phyloP scores from a whole-genome alignment of 2,797 vertebrate species.

The Falco novaeseelandiae region DNA sequence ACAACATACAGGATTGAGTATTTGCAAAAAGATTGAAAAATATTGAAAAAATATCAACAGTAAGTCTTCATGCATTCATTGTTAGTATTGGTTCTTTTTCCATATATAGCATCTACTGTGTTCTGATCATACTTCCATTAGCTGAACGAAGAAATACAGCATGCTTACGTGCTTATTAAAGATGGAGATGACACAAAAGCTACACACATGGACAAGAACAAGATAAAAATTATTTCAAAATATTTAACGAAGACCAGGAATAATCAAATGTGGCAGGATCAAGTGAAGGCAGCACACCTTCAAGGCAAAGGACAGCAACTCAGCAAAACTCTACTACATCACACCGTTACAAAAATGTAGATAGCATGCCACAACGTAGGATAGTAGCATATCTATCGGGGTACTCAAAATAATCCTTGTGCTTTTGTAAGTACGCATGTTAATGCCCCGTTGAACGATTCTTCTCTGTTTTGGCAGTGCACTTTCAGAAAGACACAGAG shows the following conservation, averaged over 20 bases:
- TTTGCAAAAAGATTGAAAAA: neutral
- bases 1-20: neutral
- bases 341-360: neutral
- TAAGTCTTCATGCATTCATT: neutral
- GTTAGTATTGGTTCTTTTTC: neutral
- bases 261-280: neutral
- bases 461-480: neutral
- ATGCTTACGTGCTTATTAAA: neutral
- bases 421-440: neutral
- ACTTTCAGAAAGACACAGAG: neutral
- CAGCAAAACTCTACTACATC: neutral
- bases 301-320: neutral
- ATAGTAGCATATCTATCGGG: neutral
- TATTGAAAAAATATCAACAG: neutral
- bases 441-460: neutral
- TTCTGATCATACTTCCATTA: neutral
- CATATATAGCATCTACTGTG: neutral
- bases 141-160: neutral
- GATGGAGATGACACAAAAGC: neutral
- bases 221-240: neutral
- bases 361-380: rapidly evolving
- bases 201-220: neutral
- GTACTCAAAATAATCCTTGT: neutral
- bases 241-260: neutral
- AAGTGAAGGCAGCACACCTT: neutral